phyloP scores from a whole-genome alignment of 2,797 vertebrate genomes.

The Adrianichthys oophorus region DNA sequence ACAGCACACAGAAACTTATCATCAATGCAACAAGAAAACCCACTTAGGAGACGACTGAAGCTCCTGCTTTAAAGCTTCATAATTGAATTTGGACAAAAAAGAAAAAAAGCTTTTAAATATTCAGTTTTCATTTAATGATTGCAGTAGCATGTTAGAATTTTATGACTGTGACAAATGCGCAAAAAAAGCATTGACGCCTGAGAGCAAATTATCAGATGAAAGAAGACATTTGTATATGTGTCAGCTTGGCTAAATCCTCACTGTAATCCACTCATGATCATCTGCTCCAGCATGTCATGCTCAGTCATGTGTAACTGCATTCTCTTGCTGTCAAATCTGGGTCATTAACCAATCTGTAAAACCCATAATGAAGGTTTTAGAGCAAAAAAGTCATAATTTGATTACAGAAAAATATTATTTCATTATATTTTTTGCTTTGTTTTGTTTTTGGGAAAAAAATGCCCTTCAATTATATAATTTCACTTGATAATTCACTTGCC shows the following conservation, averaged over 20 bases:
- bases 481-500: neutral
- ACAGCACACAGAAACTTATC: neutral
- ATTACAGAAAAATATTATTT: neutral
- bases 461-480: constrained; percentile 4
- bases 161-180: neutral
- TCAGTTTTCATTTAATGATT: neutral
- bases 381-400: neutral
- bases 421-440: no score
- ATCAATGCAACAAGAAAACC: neutral
- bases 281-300: constrained; percentile 7
- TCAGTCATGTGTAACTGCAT: constrained; percentile 22
- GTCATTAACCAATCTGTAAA: constrained; percentile 10
- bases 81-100: neutral
- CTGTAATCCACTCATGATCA: constrained; percentile 17
- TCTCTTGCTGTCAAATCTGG: constrained; percentile 5
- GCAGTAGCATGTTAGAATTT: neutral
- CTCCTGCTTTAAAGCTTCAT: constrained; percentile 5
- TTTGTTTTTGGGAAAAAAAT: neutral
- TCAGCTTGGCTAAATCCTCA: constrained; percentile 12
- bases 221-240: constrained; percentile 15
- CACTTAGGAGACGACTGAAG: neutral
- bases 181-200: constrained; percentile 2
- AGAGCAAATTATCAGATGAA: constrained; percentile 13
- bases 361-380: constrained; percentile 3
- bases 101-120: neutral